Percentiles rank a stretch among this genome's conserved stretches.
phyloP scores from a whole-genome alignment of 1,140 invertebrate genomes.

The Aculops lycopersici region DNA sequence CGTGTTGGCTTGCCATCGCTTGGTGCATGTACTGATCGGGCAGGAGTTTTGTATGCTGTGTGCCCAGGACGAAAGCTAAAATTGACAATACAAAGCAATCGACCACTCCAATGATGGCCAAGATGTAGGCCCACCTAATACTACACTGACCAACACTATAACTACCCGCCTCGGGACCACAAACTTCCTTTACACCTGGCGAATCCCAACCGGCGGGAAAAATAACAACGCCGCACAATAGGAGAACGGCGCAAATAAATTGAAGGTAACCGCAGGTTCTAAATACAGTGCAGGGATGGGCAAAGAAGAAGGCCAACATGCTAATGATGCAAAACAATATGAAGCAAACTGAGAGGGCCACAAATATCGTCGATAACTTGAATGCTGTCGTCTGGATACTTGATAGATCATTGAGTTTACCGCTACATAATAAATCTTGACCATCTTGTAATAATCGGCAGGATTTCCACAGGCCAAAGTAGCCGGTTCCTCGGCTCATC shows the following conservation, averaged over 20 bases:
- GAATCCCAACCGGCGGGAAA: conserved; percentile 77
- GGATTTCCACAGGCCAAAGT: conserved; percentile 61
- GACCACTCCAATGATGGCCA: conserved; percentile 61
- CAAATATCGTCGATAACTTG: conserved; percentile 42
- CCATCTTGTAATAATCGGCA: conserved; percentile 24
- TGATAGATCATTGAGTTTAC: conserved; percentile 35
- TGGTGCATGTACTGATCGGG: conserved; percentile 8
- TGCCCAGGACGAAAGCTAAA: conserved; percentile 69
- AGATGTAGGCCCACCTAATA: conserved; percentile 70
- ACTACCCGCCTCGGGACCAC: conserved; percentile 38
- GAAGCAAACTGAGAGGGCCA: conserved; percentile 47
- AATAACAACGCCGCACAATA: conserved; percentile 47
- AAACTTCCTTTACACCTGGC: conserved; percentile 41
- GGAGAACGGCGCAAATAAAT: conserved; percentile 44
- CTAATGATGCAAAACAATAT: conserved; percentile 49
- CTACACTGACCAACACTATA: conserved; percentile 46
- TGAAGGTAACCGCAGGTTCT: conserved; percentile 75
- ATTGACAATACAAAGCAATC: conserved; percentile 59
- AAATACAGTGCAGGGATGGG: conserved; percentile 66
- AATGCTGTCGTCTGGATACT: conserved; percentile 45
- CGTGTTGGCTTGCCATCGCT: too few relatives aligned
- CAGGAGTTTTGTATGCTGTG: conserved; percentile 37
- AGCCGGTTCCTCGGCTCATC: conserved; percentile 48
- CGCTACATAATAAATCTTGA: conserved; percentile 30
- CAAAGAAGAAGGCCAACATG: conserved; percentile 72